Evolutionary conservation across 2,888 invertebrate genomes (phyloP).

Genomic region (Caenorhabditis japonica): DNA sequence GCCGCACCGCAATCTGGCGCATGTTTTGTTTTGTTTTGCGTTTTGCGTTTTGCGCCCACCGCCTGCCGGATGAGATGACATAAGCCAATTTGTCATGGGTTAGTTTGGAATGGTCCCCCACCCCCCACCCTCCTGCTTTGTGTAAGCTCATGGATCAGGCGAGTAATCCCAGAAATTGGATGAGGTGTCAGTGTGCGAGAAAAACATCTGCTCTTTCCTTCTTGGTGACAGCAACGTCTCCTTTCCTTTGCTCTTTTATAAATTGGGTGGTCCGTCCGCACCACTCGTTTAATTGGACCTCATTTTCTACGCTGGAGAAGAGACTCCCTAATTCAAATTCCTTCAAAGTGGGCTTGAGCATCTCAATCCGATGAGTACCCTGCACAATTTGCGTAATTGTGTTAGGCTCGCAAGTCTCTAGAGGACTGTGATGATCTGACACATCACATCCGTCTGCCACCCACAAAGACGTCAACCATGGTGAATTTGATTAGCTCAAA

Average conservation of each 20-base stretch:
- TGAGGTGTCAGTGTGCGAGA: conserved; percentile 28
- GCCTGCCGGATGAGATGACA: conserved; percentile 5
- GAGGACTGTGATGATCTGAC: conserved; percentile 18
- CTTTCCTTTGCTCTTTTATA: conserved; percentile 14
- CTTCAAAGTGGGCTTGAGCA: no score
- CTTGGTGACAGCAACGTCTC: no score
- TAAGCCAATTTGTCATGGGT: conserved; percentile 16
- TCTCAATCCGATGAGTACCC: no score
- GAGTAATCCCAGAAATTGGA: conserved; percentile 18
- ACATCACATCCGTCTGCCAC: conserved; percentile 24
- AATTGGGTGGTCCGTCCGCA: conserved; percentile 16
- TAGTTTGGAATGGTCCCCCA: background rate
- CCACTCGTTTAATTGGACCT: conserved; percentile 13
- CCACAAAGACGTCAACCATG: no score
- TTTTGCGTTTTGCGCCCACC: background rate
- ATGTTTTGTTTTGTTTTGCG: no score
- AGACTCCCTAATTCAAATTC: background rate
- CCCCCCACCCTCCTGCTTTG: background rate
- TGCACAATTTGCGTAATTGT: conserved; percentile 31
- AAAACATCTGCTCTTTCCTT: conserved; percentile 30
- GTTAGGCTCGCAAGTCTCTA: conserved; percentile 37
- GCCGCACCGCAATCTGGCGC: conserved; percentile 10
- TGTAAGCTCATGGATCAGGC: conserved; percentile 11
- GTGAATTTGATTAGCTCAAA: conserved; percentile 35
- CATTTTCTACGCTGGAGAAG: background rate